Conservation (phyloP, 1,140 invertebrate genomes). For the Neodiprion pinetum region DNA sequence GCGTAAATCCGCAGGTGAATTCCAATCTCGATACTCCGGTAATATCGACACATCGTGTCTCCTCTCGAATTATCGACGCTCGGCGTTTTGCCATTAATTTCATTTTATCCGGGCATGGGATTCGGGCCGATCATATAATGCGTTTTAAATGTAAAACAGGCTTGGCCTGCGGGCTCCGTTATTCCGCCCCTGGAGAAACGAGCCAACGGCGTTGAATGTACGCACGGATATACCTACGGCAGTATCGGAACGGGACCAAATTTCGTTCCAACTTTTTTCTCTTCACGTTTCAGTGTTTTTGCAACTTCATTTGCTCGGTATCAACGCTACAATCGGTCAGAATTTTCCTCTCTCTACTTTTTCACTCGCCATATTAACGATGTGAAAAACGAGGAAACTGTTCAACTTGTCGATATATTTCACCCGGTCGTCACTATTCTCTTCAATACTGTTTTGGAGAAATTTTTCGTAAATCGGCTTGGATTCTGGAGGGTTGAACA, state of each 20-base stretch:
- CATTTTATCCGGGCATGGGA: conserved; percentile 57
- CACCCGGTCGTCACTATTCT: too few species aligned
- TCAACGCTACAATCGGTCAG: not conserved
- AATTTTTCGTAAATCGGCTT: too few species aligned
- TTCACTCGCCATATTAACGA: not conserved
- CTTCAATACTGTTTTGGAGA: too few species aligned
- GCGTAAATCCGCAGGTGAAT: too few species aligned
- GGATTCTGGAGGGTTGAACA: too few species aligned
- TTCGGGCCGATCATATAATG: conserved; percentile 57
- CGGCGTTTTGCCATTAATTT: conserved; percentile 56
- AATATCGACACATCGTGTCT: conserved; percentile 48
- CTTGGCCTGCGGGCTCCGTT: conserved; percentile 48
- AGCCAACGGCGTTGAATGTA: not conserved
- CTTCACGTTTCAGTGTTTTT: conserved; percentile 31
- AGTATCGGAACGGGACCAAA: conserved; percentile 54
- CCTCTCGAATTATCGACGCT: conserved; percentile 45
- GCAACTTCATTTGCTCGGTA: not conserved
- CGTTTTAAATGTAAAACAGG: conserved; percentile 63
- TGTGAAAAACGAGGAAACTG: too few species aligned
- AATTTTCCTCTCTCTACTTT: conserved; percentile 10
- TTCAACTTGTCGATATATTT: too few species aligned
- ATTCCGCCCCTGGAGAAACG: not conserved
- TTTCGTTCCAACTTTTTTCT: conserved; percentile 53
- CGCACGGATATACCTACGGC: conserved; percentile 28
- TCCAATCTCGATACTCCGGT: not conserved